Evolutionary conservation across 2,888 invertebrate genomes (phyloP).

Genomic region (Erannis defoliaria): DNA sequence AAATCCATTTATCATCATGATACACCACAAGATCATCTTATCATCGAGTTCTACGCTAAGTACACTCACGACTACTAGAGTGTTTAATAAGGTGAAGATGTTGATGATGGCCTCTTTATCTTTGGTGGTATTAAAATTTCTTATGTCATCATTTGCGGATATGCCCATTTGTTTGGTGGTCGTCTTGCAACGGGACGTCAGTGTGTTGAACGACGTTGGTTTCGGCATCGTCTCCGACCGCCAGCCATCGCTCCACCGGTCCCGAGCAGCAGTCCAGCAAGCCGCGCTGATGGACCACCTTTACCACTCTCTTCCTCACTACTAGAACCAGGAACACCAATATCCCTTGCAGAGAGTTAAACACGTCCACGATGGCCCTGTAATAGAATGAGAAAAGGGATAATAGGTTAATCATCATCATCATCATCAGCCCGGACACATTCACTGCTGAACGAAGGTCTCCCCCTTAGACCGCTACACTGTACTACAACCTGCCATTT

Average conservation of each 20-base stretch:
- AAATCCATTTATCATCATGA: not conserved
- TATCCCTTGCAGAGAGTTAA: constrained; percentile 88
- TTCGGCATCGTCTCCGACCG: constrained; percentile 78
- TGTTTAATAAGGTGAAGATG: not conserved
- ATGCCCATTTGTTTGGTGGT: constrained; percentile 16
- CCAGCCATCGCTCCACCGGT: constrained; percentile 64
- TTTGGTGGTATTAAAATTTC: not conserved
- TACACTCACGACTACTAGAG: not conserved
- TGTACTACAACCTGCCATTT: too few species aligned
- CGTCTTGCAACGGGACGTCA: constrained; percentile 67
- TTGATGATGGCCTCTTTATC: not conserved
- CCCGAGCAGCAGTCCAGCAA: constrained; percentile 66
- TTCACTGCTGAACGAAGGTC: too few species aligned
- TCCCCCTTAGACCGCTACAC: too few species aligned
- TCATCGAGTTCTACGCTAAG: not conserved
- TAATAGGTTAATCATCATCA: too few species aligned
- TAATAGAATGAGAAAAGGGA: constrained; percentile 50
- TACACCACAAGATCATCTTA: not conserved
- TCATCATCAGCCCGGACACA: too few species aligned
- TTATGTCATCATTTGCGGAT: not conserved
- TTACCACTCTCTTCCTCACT: constrained; percentile 83
- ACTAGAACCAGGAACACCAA: constrained; percentile 87
- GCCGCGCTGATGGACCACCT: constrained; percentile 66
- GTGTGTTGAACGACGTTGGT: constrained; percentile 75
- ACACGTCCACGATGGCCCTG: constrained; percentile 86